Evolutionary conservation across 2,888 invertebrate species (phyloP), one percentile per base, ranked within the genome.

Genomic region (Eupeodes luniger): DNA sequence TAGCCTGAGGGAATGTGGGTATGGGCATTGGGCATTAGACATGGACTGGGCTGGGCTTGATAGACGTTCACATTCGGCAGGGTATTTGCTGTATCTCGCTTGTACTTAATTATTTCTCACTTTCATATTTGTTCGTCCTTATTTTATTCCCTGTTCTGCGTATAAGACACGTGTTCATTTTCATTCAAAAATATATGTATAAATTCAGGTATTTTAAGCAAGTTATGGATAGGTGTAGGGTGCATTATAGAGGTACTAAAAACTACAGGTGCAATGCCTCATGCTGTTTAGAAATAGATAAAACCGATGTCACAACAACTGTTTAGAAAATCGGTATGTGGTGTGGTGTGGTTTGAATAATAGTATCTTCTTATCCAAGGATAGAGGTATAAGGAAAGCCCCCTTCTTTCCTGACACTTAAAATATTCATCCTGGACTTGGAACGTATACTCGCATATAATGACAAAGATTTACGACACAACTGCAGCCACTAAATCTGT

Each of bases 401-500:
- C 1, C 27, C 27, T 27, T 27, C 27, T 27, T 27, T 27, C 27
- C 27, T 27, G 27, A 67, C 82, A 82, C 83, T 85, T 85, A 69
- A 77, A 75, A 84, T 72, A 72, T 81, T 69, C 77, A 88, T 81
- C 72, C 67, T 76, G 72, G 70, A 77, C 77, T 75, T 53, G 66
- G 70, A 51, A 70, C 47, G 85, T 82, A 14, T 61, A 61, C 55
- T 64, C 47, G 85, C 79, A 14, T 61, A 61, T 69, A 81, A 85
- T 81, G 85, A 81, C 88, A 78, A 85, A 85, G 78, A 88, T 88
- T 88, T 88, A 88, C 85, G 81, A 70, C 78, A 88, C 88, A 84
- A 88, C 88, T 88, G 88, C 85, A 88, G 72, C 81, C 85, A 88
- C 81, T 88, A 88, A 88, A 88, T 88, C 88, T 88, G 77, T 85